Conservation (phyloP, 1,140 invertebrate genomes). For the Galendromus occidentalis region DNA sequence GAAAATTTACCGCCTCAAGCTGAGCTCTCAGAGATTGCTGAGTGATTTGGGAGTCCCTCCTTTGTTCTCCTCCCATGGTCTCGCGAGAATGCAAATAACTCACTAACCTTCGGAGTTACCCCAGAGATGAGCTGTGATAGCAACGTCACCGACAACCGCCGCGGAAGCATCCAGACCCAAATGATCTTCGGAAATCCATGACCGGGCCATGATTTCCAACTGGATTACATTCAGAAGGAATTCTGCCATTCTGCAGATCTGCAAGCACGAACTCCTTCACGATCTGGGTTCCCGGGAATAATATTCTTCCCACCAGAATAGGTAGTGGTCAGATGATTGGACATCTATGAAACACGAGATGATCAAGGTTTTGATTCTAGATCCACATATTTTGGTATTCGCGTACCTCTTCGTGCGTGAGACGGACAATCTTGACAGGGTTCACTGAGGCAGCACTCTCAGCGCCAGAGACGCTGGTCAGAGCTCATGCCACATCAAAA, state of each 20-base stretch:
- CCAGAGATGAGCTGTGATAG: slow-evolving; percentile 4
- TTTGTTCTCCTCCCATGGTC: slow-evolving; percentile 25
- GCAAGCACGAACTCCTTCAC: too few relatives aligned
- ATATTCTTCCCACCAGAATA: too few relatives aligned
- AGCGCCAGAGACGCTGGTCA: too few relatives aligned
- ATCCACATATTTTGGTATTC: too few relatives aligned
- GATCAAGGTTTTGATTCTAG: too few relatives aligned
- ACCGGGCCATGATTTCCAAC: slow-evolving; percentile 15
- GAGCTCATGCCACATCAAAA: too few relatives aligned
- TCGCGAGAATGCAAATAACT: too few relatives aligned
- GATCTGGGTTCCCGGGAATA: too few relatives aligned
- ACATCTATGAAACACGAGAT: too few relatives aligned
- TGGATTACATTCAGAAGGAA: slow-evolving; percentile 15
- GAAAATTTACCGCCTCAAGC: slow-evolving; percentile 27
- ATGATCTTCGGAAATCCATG: slow-evolving; percentile 18
- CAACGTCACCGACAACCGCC: not conserved
- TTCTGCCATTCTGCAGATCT: slow-evolving; percentile 11
- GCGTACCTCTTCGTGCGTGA: slow-evolving; percentile 8
- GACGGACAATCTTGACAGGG: not conserved
- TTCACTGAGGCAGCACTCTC: too few relatives aligned
- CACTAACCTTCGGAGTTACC: slow-evolving; percentile 12
- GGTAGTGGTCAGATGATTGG: too few relatives aligned
- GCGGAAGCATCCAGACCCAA: not conserved
- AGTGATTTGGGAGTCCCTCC: slow-evolving; percentile 13
- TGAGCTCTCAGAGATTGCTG: too few relatives aligned